A percentile compares a stretch with the other conserved stretches of the same genome.
Evolutionary conservation across 2,113 vertebrate species (phyloP).

Genomic region (Podarcis cretensis): DNA sequence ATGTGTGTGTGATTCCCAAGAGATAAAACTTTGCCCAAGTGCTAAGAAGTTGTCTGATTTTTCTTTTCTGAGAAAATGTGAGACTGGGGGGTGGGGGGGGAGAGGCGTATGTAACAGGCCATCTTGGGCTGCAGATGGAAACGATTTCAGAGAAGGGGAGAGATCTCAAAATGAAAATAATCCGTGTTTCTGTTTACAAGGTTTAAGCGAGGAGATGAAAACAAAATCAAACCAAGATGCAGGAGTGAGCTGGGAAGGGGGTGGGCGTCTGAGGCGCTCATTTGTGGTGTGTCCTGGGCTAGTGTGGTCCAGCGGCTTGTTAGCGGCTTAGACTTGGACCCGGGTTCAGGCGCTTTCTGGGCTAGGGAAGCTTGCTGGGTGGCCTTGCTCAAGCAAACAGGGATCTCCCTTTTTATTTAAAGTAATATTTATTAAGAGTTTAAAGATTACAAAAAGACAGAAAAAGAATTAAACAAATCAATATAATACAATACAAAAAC

Average conservation of each 20-base stretch:
- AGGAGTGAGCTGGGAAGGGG: slow-evolving; percentile 14
- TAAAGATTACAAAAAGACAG: too few species aligned
- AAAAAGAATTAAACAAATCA: too few species aligned
- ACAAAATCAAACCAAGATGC: slow-evolving; percentile 52
- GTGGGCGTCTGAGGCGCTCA: rapidly evolving
- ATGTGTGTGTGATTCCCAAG: background rate
- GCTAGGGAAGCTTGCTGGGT: background rate
- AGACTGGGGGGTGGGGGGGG: background rate
- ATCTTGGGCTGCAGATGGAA: slow-evolving; percentile 36
- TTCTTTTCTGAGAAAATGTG: background rate
- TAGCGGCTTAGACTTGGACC: background rate
- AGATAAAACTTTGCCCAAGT: background rate
- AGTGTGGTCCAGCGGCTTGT: background rate
- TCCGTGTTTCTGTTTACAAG: slow-evolving; percentile 60
- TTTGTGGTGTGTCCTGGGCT: rapidly evolving
- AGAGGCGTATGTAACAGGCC: background rate
- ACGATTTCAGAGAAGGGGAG: slow-evolving; percentile 30
- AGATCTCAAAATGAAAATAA: slow-evolving; percentile 49
- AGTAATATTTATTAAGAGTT: too few species aligned
- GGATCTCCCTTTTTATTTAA: background rate
- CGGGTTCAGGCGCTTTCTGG: background rate
- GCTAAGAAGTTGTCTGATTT: background rate
- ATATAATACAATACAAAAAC: too few species aligned
- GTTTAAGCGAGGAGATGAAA: slow-evolving; percentile 45
- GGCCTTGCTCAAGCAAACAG: background rate